These are phyloP conservation scores for Stenichneumon culpator DNA, from an alignment of 2,888 invertebrate species.

Conservation along the genomic window DNA sequence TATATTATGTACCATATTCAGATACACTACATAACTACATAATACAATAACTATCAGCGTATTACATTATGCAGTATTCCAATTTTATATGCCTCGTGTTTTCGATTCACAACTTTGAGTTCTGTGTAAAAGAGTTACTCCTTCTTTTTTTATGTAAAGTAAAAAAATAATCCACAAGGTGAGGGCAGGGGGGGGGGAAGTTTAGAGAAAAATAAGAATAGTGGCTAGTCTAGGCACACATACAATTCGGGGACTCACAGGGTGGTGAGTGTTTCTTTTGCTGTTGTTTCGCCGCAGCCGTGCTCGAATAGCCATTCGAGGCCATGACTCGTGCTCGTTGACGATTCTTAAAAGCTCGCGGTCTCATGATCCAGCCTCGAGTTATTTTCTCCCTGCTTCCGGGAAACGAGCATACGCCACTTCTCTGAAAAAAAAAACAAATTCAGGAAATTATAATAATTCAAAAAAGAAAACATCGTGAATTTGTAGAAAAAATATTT, in stretches of 20 bases:
- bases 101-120: no score
- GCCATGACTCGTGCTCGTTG: slow-evolving; percentile 82
- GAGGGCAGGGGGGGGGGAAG: not conserved
- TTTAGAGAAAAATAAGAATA: slow-evolving; percentile 74
- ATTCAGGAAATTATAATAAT: slow-evolving; percentile 43
- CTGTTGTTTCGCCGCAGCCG: slow-evolving; percentile 71
- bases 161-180: not conserved
- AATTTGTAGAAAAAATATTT: slow-evolving; percentile 27
- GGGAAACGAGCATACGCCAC: slow-evolving; percentile 42
- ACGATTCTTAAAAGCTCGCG: slow-evolving; percentile 86
- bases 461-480: slow-evolving; percentile 22
- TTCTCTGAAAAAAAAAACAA: slow-evolving; percentile 69
- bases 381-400: slow-evolving; percentile 66
- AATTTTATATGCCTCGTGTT: no score
- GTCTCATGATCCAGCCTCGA: slow-evolving; percentile 85
- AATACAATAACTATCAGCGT: no score
- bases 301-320: slow-evolving; percentile 81
- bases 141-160: no score
- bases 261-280: slow-evolving; percentile 83
- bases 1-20: no score
- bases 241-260: slow-evolving; percentile 85
- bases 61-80: no score
- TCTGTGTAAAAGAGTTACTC: no score
- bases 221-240: slow-evolving; percentile 83
- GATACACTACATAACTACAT: no score